Percentiles rank a stretch among this genome's conserved stretches.
phyloP scores from a whole-genome alignment of 1,140 invertebrate species.

The Drosophila takahashii region DNA sequence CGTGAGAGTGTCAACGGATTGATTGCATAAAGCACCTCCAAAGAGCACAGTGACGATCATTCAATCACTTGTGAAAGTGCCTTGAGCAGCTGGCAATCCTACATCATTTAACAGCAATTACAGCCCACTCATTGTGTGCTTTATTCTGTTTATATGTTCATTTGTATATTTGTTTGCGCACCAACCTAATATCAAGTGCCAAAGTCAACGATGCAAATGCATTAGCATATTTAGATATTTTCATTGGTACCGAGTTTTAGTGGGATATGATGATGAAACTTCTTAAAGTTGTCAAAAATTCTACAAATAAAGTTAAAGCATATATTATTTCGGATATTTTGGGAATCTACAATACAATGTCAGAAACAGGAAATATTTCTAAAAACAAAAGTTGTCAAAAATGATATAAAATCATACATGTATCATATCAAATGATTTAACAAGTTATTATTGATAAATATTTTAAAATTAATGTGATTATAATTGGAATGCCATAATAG shows the following conservation, averaged over 20 bases:
- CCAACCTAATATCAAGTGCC: constrained; percentile 30
- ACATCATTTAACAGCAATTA: constrained; percentile 55
- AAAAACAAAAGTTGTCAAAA: neutral
- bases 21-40: constrained; percentile 27
- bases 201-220: constrained; percentile 27
- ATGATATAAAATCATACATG: too few species aligned
- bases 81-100: constrained; percentile 35
- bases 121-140: constrained; percentile 35
- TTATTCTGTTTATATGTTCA: constrained; percentile 21
- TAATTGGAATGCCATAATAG: too few species aligned
- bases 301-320: too few species aligned
- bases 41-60: constrained; percentile 11
- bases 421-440: too few species aligned
- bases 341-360: neutral
- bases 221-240: constrained; percentile 28
- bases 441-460: too few species aligned
- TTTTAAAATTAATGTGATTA: too few species aligned
- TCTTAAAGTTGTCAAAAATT: too few species aligned
- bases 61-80: constrained; percentile 15
- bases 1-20: constrained; percentile 27
- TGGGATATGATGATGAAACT: too few species aligned
- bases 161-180: constrained; percentile 24
- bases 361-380: neutral
- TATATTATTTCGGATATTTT: neutral
- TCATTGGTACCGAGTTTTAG: neutral